Percentiles rank a stretch among this genome's conserved stretches.
Evolutionary conservation across 2,888 invertebrate genomes (phyloP).

Genomic region (Cephus runcator): DNA sequence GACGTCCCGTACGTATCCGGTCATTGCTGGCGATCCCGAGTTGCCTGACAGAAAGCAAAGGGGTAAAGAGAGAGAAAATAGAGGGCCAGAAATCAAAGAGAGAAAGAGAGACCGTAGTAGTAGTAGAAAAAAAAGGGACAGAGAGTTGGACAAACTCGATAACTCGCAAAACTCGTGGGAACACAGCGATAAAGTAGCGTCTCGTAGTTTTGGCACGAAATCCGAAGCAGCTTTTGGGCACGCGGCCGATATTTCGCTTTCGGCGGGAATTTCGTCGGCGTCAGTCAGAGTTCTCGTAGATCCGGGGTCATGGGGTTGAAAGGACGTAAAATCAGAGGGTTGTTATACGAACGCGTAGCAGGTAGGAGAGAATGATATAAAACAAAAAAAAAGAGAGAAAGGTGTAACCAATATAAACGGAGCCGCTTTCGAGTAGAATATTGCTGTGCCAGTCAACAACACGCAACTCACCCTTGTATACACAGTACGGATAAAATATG

Average conservation of each 20-base stretch:
- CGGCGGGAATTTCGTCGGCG: neutral
- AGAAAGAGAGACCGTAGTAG: constrained; percentile 8
- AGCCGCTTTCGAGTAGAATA: neutral
- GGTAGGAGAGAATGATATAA: neutral
- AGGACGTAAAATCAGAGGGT: neutral
- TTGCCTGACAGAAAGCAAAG: neutral
- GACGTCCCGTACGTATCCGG: neutral
- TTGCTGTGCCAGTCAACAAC: constrained; percentile 1
- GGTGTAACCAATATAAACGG: neutral
- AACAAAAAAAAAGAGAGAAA: neutral
- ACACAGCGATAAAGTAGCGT: neutral
- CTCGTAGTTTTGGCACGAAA: neutral
- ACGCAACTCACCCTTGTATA: neutral
- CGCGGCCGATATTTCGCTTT: neutral
- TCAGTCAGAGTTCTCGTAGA: neutral
- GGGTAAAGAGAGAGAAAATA: constrained; percentile 4
- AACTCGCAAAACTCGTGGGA: neutral
- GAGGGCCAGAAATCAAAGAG: constrained; percentile 7
- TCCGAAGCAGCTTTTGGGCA: neutral
- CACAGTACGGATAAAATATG: constrained; percentile 1
- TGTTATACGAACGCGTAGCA: neutral
- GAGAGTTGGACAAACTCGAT: neutral
- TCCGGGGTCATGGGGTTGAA: neutral
- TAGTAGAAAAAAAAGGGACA: neutral
- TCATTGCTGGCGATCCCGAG: neutral